Evolutionary conservation across 2,888 invertebrate species (phyloP), one percentile per base, ranked within the genome.

Genomic region (Lithophane ornitopus): DNA sequence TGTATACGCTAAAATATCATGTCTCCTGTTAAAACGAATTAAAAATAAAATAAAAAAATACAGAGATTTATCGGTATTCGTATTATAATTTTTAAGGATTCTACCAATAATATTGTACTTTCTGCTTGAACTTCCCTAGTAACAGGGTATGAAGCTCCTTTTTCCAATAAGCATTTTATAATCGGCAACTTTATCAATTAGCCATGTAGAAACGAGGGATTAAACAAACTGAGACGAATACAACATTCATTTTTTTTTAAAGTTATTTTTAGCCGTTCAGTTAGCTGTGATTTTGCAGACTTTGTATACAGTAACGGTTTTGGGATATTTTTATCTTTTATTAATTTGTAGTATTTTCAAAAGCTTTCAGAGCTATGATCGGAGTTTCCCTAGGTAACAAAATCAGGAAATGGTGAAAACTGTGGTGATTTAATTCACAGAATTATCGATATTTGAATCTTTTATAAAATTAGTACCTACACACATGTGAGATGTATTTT

Each of bases 141-240:
- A 11, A 54, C n/a, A 46, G 7, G 16, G 0, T 28, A 16, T n/a
- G 12, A 70, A 52, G 41, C 9, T 44, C 39, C 16, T 65, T 52
- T 59, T 78, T 52, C 34, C 34, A 76, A 44, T 59, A 78, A 56
- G 4, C 9, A 39, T 59, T 68, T 68, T 34, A 26, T 59, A 67
- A 44, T 78, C 2, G 34, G 0, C 54, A 78, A 71, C 44, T 63
- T 80, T 78, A 58, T 46, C 44, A 80, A 80, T 78, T 59, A 46
- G 19, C 58, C 26, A 46, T 26, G 49, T 44, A 46, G 44, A 80
- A 80, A 72, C 49, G 16, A 39, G 26, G 34, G 11, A 65, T 71
- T 59, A 39, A 39, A 65, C 34, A 22, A 44, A 34, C 26, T 26
- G 49, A 26, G 70, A 52, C 34, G 16, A 65, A 65, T 61, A 39